Base-by-base conservation (phyloP, 2,113 vertebrate species). In the Chloropsis hardwickii region DNA sequence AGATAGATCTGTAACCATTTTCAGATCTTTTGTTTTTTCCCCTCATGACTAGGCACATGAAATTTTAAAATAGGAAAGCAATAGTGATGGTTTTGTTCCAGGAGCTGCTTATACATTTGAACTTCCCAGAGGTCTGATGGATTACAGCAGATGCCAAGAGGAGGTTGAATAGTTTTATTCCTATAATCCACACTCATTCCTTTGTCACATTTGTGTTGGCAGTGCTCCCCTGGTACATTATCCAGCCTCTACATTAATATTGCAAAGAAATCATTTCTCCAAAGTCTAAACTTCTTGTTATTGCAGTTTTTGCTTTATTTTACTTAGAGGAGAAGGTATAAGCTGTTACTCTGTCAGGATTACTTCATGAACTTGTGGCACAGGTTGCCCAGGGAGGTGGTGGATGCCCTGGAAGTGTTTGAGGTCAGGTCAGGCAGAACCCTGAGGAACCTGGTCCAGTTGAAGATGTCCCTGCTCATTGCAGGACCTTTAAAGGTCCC, bases 131-230 rank as follows among this genome's bases (percentile, higher is more conserved):
- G 48, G 45, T 66, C 73, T 84, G 60, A 56, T 42, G 47, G 77
- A 81, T 89, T 83, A 82, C 3, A 90, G n/a, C 9, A n/a, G 54
- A 60, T 57, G 45, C 64, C 90, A 61, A 58, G 47, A 88, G 31
- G 58, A 69, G 35, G 16, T 11, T 42, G 51, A 81, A 82, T 20
- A 67, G 54, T 62, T 90, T 77, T 88, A 66, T 62, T 86, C 35
- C 76, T 80, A 33, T 66, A 83, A 96, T 77, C 86, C 72, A 58
- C 76, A 50, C 53, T 79, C 74, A 80, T 86, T 92, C 57, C 79
- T 57, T 57, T 80, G 42, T 77, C 42, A 92, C 62, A 70, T 57
- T 61, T 47, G 22, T 35, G n/a, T 50, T 83, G 62, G 67, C 72
- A 93, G 11, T 4, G 10, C 37, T 95, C 67, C 47, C 35, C 29